Evolutionary conservation across 2,888 invertebrate species (phyloP).

Genomic region (Epirrita christyi): DNA sequence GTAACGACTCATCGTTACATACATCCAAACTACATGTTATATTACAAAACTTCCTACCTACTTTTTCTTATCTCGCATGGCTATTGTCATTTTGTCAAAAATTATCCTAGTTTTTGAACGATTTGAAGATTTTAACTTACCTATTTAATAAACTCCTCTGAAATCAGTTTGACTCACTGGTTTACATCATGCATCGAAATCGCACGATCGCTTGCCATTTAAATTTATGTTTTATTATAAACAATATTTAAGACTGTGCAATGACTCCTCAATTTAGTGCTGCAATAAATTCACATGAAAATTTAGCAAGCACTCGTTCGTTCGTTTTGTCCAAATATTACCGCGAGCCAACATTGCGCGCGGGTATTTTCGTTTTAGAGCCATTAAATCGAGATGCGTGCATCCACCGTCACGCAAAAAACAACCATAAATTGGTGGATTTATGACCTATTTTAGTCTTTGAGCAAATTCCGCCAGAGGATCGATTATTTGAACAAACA

Average conservation of each 20-base stretch:
- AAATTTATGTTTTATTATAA: conserved; percentile 44
- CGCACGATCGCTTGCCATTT: conserved; percentile 22
- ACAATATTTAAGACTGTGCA: conserved; percentile 45
- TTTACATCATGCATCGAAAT: too few species aligned
- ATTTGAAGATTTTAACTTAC: background rate
- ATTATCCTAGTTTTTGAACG: conserved; percentile 7
- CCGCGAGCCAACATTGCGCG: conserved; percentile 61
- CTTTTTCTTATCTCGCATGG: conserved; percentile 18
- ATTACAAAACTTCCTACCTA: conserved; percentile 42
- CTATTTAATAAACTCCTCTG: background rate
- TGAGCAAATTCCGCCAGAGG: conserved; percentile 52
- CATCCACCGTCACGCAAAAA: conserved; percentile 43
- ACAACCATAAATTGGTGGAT: conserved; percentile 37
- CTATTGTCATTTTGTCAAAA: conserved; percentile 11
- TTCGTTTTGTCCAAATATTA: conserved; percentile 72
- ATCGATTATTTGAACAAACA: conserved; percentile 84
- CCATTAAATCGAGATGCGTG: conserved; percentile 71
- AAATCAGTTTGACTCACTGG: conserved; percentile 25
- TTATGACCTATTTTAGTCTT: conserved; percentile 50
- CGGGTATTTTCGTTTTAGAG: conserved; percentile 68
- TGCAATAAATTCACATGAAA: conserved; percentile 66
- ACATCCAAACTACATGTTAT: conserved; percentile 52
- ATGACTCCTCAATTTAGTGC: conserved; percentile 60
- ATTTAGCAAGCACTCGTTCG: conserved; percentile 63
- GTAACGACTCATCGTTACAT: conserved; percentile 69